Percentiles rank a stretch among this genome's conserved stretches.
Conservation (phyloP, 2,888 invertebrate genomes). For the Aleiodes testaceus region DNA sequence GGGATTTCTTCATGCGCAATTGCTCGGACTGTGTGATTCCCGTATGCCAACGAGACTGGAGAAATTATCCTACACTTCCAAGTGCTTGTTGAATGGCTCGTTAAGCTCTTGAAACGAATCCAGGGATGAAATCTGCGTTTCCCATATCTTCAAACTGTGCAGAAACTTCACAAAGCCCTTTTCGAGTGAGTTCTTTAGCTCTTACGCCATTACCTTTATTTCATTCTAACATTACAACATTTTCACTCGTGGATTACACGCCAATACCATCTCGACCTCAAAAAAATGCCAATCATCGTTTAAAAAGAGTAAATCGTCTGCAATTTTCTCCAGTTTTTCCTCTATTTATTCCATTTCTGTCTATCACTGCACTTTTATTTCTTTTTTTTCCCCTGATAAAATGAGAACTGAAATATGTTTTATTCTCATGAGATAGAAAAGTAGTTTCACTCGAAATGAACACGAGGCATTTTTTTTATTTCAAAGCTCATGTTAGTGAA, state of each 20-base stretch:
- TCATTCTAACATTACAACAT: neutral
- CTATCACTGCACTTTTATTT: too few species aligned
- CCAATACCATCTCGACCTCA: too few species aligned
- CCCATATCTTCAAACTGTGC: neutral
- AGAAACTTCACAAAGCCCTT: neutral
- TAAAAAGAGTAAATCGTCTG: too few species aligned
- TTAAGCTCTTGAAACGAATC: constrained; percentile 53
- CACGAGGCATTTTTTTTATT: neutral
- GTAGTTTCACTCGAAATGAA: too few species aligned
- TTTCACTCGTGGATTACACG: constrained; percentile 2
- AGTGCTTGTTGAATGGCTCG: constrained; percentile 51
- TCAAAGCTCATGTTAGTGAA: neutral
- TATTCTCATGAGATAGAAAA: too few species aligned
- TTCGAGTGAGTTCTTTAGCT: neutral
- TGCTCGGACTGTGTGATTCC: constrained; percentile 21
- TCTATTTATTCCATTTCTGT: too few species aligned
- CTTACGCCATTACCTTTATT: neutral
- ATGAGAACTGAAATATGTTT: too few species aligned
- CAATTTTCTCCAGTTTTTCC: too few species aligned
- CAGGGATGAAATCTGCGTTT: constrained; percentile 42
- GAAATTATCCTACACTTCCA: constrained; percentile 40
- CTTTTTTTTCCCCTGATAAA: too few species aligned
- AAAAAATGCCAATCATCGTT: too few species aligned
- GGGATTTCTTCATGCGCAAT: constrained; percentile 18
- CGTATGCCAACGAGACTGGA: constrained; percentile 32